These are phyloP conservation scores for Myotis yumanensis DNA, from an alignment of 2,113 vertebrate genomes.

Conservation along the genomic window DNA sequence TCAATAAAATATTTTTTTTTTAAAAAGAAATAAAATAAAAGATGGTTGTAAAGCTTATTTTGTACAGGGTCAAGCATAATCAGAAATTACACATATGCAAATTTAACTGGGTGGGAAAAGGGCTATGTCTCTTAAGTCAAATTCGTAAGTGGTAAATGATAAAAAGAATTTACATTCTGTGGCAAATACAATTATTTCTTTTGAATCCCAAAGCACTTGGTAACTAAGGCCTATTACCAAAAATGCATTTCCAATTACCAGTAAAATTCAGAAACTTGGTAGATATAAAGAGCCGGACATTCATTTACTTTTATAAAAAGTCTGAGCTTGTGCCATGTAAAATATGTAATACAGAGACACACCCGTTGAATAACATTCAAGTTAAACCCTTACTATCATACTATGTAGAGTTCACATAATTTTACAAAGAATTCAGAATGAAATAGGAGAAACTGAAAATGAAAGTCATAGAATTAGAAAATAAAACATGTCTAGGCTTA, in stretches of 20 bases:
- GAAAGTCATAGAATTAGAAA: background rate
- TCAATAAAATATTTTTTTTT: background rate
- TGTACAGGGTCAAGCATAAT: background rate
- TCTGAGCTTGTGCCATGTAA: background rate
- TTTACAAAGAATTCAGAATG: background rate
- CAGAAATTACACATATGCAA: background rate
- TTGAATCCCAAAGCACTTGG: background rate
- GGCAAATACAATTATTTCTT: background rate
- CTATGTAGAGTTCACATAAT: background rate
- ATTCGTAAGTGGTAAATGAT: background rate
- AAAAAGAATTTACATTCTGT: background rate
- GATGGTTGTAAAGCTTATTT: background rate
- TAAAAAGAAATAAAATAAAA: slow-evolving; percentile 11
- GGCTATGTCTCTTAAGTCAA: background rate
- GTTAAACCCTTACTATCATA: background rate
- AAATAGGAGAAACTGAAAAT: background rate
- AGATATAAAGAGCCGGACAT: background rate
- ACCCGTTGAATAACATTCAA: background rate
- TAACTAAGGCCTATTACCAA: background rate
- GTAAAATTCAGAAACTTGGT: background rate
- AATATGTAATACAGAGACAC: background rate
- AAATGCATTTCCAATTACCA: background rate
- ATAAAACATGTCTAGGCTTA: background rate
- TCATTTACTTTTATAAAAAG: background rate
- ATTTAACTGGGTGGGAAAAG: background rate